phyloP scores from a whole-genome alignment of 2,888 invertebrate genomes.

The Eupeodes luniger region DNA sequence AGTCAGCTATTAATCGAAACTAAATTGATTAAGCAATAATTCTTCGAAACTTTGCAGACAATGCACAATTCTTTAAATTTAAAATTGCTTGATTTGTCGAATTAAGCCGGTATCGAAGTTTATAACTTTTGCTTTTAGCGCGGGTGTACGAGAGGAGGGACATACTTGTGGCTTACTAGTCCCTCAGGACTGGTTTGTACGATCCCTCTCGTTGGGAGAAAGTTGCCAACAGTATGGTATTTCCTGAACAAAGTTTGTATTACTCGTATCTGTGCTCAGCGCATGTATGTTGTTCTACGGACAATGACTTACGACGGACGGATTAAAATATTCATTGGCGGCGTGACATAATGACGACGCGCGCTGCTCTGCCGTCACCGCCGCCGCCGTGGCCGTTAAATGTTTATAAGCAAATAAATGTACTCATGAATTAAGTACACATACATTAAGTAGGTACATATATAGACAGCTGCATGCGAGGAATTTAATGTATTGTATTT shows the following conservation, averaged over 20 bases:
- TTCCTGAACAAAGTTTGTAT: not conserved
- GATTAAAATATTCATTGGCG: not conserved
- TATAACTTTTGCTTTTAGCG: slow-evolving; percentile 10
- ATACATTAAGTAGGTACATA: not conserved
- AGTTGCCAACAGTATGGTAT: slow-evolving; percentile 22
- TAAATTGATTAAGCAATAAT: slow-evolving; percentile 66
- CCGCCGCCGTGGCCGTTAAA: not conserved
- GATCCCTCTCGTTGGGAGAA: slow-evolving; percentile 38
- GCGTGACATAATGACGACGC: no score
- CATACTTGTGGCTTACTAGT: not conserved
- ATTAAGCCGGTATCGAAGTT: not conserved
- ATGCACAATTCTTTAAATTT: slow-evolving; percentile 2
- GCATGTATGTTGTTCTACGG: not conserved
- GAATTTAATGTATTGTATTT: not conserved
- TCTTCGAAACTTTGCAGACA: slow-evolving; percentile 4
- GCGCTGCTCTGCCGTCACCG: not conserved
- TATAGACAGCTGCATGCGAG: not conserved
- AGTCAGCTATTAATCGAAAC: slow-evolving; percentile 55
- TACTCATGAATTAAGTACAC: slow-evolving; percentile 4
- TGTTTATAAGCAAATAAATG: slow-evolving; percentile 15
- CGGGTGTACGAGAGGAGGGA: not conserved
- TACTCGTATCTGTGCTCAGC: not conserved
- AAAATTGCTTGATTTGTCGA: not conserved
- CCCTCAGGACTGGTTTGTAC: slow-evolving; percentile 66
- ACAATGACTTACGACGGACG: slow-evolving; percentile 1